A percentile compares a stretch with the other conserved stretches of the same genome.
Evolutionary conservation across 2,888 invertebrate genomes (phyloP).

Genomic region (Timema podura): DNA sequence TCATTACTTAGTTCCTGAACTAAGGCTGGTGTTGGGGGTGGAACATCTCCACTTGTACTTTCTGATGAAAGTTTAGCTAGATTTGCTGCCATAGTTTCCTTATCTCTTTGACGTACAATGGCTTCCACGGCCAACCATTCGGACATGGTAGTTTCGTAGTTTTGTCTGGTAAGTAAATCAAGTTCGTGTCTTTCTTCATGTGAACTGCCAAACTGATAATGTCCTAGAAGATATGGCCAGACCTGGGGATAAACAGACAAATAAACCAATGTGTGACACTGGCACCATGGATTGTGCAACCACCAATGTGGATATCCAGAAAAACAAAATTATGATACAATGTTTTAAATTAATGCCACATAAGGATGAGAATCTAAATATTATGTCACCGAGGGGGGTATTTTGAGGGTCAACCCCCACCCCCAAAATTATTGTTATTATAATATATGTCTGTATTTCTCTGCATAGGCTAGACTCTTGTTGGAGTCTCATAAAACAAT

Average conservation of each 20-base stretch:
- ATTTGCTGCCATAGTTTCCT: conserved; percentile 78
- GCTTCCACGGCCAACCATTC: conserved; percentile 95
- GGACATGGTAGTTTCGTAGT: conserved; percentile 87
- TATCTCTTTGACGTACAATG: conserved; percentile 77
- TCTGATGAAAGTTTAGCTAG: conserved; percentile 80
- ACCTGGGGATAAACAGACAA: conserved; percentile 49
- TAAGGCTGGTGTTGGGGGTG: conserved; percentile 35
- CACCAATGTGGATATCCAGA: neutral
- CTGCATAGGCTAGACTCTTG: no score
- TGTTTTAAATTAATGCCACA: no score
- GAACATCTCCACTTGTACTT: conserved; percentile 56
- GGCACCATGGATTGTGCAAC: neutral
- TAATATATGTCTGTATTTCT: no score
- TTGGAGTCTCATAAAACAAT: no score
- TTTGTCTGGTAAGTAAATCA: conserved; percentile 63
- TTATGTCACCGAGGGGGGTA: no score
- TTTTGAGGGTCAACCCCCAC: no score
- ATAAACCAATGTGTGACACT: no score
- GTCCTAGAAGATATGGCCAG: conserved; percentile 86
- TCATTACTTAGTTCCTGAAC: conserved; percentile 53
- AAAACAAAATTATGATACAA: no score
- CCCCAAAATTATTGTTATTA: no score
- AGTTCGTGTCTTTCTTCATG: conserved; percentile 60
- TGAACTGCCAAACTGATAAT: conserved; percentile 75
- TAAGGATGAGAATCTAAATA: no score